A percentile compares a stretch with the other conserved stretches of the same genome.
These are phyloP conservation scores for Apodemia zela DNA, from an alignment of 2,888 invertebrate genomes.

Conservation along the genomic window DNA sequence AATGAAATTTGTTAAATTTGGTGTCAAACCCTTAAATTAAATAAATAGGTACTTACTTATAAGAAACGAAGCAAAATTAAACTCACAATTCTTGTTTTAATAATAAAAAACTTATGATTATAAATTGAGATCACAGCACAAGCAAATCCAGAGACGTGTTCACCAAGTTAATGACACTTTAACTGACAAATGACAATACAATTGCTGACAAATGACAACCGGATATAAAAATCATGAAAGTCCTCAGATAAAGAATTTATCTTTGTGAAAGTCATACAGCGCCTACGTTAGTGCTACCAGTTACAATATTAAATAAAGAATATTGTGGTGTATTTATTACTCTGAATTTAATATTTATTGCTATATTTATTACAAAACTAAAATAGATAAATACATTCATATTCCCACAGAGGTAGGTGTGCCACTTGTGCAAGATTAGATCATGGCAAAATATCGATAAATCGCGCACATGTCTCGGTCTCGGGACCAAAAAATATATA, in stretches of 20 bases:
- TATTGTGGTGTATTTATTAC: too few species aligned
- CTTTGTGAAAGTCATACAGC: slow-evolving; percentile 4
- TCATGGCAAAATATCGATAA: too few species aligned
- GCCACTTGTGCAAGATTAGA: too few species aligned
- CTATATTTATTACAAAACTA: too few species aligned
- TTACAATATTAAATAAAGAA: background rate
- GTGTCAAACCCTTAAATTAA: background rate
- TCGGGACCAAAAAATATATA: too few species aligned
- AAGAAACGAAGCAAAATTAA: background rate
- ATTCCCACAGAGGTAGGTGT: too few species aligned
- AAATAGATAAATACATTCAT: too few species aligned
- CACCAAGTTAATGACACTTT: slow-evolving; percentile 38
- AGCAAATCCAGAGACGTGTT: slow-evolving; percentile 49
- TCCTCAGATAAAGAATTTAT: too few species aligned
- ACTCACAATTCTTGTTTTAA: background rate
- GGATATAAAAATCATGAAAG: background rate
- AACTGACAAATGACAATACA: background rate
- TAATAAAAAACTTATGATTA: slow-evolving; percentile 21
- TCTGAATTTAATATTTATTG: too few species aligned
- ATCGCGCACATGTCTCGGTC: too few species aligned
- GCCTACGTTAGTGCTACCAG: background rate
- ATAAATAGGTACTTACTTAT: background rate
- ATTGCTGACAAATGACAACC: background rate
- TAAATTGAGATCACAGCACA: slow-evolving; percentile 27
- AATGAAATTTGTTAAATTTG: background rate